A percentile compares a stretch with the other conserved stretches of the same genome.
These are phyloP conservation scores for Plemyria rubiginata DNA, from an alignment of 2,888 invertebrate genomes.

Conservation along the genomic window DNA sequence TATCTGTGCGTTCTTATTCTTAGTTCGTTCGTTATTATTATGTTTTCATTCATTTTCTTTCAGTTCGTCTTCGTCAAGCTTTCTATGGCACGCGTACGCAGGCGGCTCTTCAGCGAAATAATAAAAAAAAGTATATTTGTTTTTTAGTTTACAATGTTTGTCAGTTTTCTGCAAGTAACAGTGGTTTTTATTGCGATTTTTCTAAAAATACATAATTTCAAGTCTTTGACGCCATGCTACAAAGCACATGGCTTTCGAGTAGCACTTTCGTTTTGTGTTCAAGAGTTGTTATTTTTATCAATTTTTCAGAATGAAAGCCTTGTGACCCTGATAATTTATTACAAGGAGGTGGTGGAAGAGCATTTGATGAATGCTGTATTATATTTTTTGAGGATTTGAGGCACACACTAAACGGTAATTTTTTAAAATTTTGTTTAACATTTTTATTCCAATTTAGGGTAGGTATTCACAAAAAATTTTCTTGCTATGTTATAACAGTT, in stretches of 20 bases:
- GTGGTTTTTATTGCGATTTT: not conserved
- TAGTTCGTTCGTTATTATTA: no score
- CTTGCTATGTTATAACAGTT: constrained; percentile 36
- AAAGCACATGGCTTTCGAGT: constrained; percentile 9
- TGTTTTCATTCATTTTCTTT: no score
- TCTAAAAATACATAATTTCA: not conserved
- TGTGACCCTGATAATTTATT: not conserved
- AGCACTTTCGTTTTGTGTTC: not conserved
- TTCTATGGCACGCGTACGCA: not conserved
- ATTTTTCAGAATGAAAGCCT: constrained; percentile 6
- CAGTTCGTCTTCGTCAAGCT: not conserved
- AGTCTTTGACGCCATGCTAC: not conserved
- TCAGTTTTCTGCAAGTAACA: not conserved
- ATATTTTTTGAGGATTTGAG: constrained; percentile 2
- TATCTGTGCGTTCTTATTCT: no score
- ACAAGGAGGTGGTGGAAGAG: not conserved
- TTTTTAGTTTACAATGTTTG: not conserved
- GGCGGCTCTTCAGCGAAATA: not conserved
- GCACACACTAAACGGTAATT: constrained; percentile 4
- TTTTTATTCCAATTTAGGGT: no score
- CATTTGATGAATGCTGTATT: not conserved
- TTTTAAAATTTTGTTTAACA: no score
- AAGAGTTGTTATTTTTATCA: not conserved
- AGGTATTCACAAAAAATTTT: not conserved
- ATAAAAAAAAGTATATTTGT: not conserved